phyloP scores from a whole-genome alignment of 2,113 vertebrate species.

The Rhabdomys dilectus region DNA sequence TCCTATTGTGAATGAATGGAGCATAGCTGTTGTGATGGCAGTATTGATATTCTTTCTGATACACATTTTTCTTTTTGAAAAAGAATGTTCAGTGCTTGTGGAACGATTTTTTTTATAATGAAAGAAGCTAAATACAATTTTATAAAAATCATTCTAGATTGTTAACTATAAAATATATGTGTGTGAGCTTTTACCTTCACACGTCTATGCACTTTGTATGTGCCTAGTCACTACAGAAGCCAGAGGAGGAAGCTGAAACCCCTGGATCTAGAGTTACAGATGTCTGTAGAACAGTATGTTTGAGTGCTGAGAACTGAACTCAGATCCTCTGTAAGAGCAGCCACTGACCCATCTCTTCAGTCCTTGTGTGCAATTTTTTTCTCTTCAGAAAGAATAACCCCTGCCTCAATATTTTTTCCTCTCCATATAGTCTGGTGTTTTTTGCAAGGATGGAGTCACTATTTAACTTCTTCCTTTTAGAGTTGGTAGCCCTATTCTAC shows the following conservation, averaged over 20 bases:
- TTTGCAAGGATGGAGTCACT: background rate
- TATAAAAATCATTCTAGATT: conserved; percentile 47
- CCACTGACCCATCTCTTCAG: background rate
- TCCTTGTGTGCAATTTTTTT: background rate
- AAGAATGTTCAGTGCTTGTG: conserved; percentile 24
- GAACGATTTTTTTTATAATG: conserved; percentile 25
- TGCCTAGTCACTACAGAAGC: background rate
- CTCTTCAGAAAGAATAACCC: conserved; percentile 7
- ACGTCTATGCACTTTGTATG: background rate
- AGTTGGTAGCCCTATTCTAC: background rate
- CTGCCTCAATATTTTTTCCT: background rate
- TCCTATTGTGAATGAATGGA: background rate
- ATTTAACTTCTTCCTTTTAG: background rate
- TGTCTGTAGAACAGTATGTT: background rate
- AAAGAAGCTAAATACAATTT: conserved; percentile 22
- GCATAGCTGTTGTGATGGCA: background rate
- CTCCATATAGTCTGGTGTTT: background rate
- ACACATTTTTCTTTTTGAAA: background rate
- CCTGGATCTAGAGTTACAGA: background rate
- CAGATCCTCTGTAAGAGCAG: background rate
- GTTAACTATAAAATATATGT: background rate
- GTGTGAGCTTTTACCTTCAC: background rate
- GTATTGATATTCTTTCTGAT: background rate
- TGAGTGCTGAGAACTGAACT: background rate
- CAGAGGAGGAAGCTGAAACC: background rate